phyloP scores from a whole-genome alignment of 2,888 invertebrate species.

The Cephus runcator region DNA sequence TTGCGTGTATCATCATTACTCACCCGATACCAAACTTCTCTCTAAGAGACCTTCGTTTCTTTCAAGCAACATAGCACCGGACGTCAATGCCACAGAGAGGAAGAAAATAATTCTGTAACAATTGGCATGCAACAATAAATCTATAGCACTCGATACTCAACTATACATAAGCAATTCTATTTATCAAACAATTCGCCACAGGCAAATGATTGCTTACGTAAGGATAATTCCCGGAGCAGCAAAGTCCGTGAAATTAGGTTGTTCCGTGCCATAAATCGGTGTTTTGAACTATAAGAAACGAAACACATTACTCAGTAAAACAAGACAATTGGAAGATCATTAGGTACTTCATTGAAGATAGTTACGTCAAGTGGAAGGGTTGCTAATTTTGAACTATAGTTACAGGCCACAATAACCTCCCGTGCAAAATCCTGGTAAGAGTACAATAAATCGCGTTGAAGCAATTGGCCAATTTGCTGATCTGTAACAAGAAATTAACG shows the following conservation, averaged over 20 bases:
- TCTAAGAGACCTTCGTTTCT: slow-evolving; percentile 91
- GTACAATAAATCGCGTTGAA: slow-evolving; percentile 78
- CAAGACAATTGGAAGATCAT: neutral
- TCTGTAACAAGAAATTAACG: slow-evolving; percentile 69
- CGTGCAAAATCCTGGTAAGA: slow-evolving; percentile 80
- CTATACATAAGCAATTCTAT: neutral
- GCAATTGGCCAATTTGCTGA: slow-evolving; percentile 87
- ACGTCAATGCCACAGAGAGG: slow-evolving; percentile 91
- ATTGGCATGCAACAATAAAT: slow-evolving; percentile 6
- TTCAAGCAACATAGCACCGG: slow-evolving; percentile 89
- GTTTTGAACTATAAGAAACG: slow-evolving; percentile 69
- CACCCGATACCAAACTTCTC: slow-evolving; percentile 87
- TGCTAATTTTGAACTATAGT: slow-evolving; percentile 73
- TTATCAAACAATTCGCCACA: slow-evolving; percentile 10
- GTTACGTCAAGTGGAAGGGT: slow-evolving; percentile 73
- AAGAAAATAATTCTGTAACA: slow-evolving; percentile 87
- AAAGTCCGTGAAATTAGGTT: slow-evolving; percentile 92
- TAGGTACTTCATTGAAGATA: slow-evolving; percentile 26
- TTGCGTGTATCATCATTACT: slow-evolving; percentile 12
- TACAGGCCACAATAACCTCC: slow-evolving; percentile 72
- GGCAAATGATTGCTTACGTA: slow-evolving; percentile 71
- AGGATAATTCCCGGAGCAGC: slow-evolving; percentile 93
- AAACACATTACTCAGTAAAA: slow-evolving; percentile 1
- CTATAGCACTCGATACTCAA: neutral
- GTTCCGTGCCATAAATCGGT: slow-evolving; percentile 79